These are phyloP conservation scores for Vanessa cardui DNA, from an alignment of 2,888 invertebrate genomes.

Conservation along the genomic window DNA sequence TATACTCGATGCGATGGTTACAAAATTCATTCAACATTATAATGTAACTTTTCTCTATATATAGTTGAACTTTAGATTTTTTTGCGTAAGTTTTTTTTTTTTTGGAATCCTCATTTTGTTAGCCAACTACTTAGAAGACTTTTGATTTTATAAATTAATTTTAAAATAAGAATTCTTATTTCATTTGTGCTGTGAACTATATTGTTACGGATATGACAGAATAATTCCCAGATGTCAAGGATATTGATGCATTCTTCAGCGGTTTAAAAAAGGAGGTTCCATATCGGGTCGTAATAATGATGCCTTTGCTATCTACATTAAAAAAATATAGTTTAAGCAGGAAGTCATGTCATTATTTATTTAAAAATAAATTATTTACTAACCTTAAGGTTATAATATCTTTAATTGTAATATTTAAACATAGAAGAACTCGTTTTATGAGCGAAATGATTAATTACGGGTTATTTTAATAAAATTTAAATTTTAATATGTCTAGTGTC, in stretches of 20 bases:
- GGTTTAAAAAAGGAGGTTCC: not conserved
- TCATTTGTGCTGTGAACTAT: too few relatives aligned
- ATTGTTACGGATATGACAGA: too few relatives aligned
- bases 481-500: too few relatives aligned
- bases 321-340: too few relatives aligned
- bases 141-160: not conserved
- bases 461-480: too few relatives aligned
- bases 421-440: too few relatives aligned
- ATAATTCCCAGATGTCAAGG: not conserved
- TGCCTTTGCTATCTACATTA: too few relatives aligned
- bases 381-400: too few relatives aligned
- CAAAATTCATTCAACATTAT: constrained; percentile 72
- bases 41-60: constrained; percentile 69
- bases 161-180: not conserved
- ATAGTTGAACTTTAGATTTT: constrained; percentile 58
- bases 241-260: not conserved
- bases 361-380: too few relatives aligned
- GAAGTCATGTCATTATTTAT: too few relatives aligned
- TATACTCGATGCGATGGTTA: constrained; percentile 60
- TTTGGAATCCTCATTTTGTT: not conserved
- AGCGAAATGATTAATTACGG: too few relatives aligned
- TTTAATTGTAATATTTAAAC: too few relatives aligned
- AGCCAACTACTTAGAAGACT: not conserved
- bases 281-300: not conserved
- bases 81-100: constrained; percentile 51